phyloP scores from a whole-genome alignment of 2,113 vertebrate species.

The Carassius auratus region DNA sequence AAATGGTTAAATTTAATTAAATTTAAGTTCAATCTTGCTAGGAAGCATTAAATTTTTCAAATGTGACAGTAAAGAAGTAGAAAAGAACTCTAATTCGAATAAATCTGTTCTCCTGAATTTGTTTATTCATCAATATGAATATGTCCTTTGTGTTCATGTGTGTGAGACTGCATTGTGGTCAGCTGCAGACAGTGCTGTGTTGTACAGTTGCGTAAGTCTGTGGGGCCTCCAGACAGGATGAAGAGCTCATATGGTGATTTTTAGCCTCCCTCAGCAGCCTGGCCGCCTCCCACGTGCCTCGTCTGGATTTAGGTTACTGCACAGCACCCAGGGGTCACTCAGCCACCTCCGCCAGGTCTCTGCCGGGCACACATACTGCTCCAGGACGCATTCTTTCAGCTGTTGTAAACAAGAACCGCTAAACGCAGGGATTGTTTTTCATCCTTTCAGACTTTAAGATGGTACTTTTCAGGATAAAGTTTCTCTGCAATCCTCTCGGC shows the following conservation, averaged over 20 bases:
- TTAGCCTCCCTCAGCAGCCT: conserved; percentile 37
- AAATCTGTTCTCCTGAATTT: too few relatives aligned
- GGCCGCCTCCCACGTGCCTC: conserved; percentile 33
- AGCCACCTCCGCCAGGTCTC: conserved; percentile 30
- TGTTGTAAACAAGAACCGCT: conserved; percentile 38
- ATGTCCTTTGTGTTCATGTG: not conserved
- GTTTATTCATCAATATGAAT: too few relatives aligned
- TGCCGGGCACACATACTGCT: conserved; percentile 19
- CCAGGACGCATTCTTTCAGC: conserved; percentile 31
- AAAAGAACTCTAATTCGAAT: too few relatives aligned
- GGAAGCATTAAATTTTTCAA: too few relatives aligned
- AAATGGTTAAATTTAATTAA: not conserved
- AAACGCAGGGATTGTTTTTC: conserved; percentile 4
- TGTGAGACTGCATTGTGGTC: not conserved
- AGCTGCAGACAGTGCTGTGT: conserved; percentile 23
- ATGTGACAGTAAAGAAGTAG: not conserved
- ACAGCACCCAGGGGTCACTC: conserved; percentile 40
- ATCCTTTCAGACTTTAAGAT: not conserved
- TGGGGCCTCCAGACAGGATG: conserved; percentile 47
- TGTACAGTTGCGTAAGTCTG: conserved; percentile 3
- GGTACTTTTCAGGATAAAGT: conserved; percentile 27
- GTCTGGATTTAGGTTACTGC: conserved; percentile 50
- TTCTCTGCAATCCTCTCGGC: not conserved
- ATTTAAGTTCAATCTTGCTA: too few relatives aligned
- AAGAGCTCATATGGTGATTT: conserved; percentile 40